Conservation (phyloP, 2,888 invertebrate genomes). For the Drosophila picticornis region DNA sequence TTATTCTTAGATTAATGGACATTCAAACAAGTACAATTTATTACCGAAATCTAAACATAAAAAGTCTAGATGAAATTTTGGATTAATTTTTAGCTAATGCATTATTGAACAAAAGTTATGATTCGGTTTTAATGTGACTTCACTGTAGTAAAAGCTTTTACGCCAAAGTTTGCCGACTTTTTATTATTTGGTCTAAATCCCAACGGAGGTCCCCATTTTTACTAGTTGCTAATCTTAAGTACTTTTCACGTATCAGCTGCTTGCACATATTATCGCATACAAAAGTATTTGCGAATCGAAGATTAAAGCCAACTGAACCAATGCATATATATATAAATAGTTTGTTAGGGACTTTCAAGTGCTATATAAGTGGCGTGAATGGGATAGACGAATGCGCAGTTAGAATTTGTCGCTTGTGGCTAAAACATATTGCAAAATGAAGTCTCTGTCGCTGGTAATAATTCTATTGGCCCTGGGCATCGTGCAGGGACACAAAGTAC, state of each 20-base stretch:
- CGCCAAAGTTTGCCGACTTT: slow-evolving; percentile 1
- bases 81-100: neutral
- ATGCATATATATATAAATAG: neutral
- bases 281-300: slow-evolving; percentile 38
- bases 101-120: neutral
- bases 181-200: neutral
- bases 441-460: slow-evolving; percentile 41
- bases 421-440: slow-evolving; percentile 49
- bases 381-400: slow-evolving; percentile 24
- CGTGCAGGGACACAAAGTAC: slow-evolving; percentile 49
- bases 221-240: slow-evolving; percentile 35
- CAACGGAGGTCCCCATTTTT: slow-evolving; percentile 4
- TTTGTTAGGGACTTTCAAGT: neutral
- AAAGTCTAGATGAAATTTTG: neutral
- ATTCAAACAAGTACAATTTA: neutral
- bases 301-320: slow-evolving; percentile 28
- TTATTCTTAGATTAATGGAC: neutral
- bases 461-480: slow-evolving; percentile 41
- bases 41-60: neutral
- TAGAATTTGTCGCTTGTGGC: slow-evolving; percentile 13
- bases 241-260: slow-evolving; percentile 30
- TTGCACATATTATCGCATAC: slow-evolving; percentile 31
- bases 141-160: slow-evolving; percentile 20
- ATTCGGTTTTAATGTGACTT: neutral
- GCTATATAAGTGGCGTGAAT: slow-evolving; percentile 54